These are phyloP conservation scores for Neocloeon triangulifer DNA, from an alignment of 1,140 invertebrate genomes.

Conservation along the genomic window DNA sequence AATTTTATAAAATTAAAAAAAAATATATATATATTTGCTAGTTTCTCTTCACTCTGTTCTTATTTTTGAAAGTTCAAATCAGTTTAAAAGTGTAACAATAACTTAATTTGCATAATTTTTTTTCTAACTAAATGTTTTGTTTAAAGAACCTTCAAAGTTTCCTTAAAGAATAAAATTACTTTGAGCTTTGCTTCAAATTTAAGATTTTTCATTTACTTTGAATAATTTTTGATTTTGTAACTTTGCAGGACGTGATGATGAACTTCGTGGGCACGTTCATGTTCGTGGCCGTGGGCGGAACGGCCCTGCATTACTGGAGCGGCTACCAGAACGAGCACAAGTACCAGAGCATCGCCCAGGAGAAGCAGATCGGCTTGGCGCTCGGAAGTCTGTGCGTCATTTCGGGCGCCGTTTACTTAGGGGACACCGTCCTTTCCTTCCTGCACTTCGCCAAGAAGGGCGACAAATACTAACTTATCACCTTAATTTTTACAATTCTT, in stretches of 20 bases:
- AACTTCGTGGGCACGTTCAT: slow-evolving; percentile 61
- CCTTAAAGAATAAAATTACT: too few relatives aligned
- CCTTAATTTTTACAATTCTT: too few relatives aligned
- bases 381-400: slow-evolving; percentile 54
- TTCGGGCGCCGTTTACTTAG: slow-evolving; percentile 46
- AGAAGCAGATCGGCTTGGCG: slow-evolving; percentile 25
- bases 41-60: too few relatives aligned
- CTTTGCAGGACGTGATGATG: slow-evolving; percentile 58
- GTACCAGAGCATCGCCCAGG: slow-evolving; percentile 35
- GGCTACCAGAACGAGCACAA: slow-evolving; percentile 56
- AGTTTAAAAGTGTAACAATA: too few relatives aligned
- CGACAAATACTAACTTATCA: too few relatives aligned
- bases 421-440: slow-evolving; percentile 51
- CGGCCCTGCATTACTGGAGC: slow-evolving; percentile 66
- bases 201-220: slow-evolving; percentile 2
- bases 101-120: too few relatives aligned
- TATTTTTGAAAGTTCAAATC: too few relatives aligned
- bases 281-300: slow-evolving; percentile 59
- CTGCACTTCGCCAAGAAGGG: slow-evolving; percentile 15
- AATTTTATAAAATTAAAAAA: background rate
- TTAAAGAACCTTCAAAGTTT: too few relatives aligned
- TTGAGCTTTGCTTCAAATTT: too few relatives aligned
- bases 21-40: too few relatives aligned
- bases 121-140: too few relatives aligned
- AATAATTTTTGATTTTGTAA: slow-evolving; percentile 7